These are phyloP conservation scores for Ypsolopha sequella DNA, from an alignment of 2,888 invertebrate species.

Conservation along the genomic window DNA sequence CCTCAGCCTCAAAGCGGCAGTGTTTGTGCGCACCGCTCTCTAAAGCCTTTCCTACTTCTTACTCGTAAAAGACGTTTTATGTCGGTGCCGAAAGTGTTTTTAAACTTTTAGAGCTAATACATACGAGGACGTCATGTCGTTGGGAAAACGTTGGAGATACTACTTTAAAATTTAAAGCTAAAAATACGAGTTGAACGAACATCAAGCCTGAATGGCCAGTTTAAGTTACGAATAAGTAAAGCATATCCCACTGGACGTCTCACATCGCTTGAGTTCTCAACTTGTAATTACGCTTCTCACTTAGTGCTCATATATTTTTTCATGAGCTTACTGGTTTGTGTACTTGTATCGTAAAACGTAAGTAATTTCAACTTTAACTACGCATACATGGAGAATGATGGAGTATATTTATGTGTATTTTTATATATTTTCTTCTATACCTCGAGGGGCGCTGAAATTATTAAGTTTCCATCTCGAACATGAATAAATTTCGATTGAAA, in stretches of 20 bases:
- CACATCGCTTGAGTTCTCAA: not conserved
- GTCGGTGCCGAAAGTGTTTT: conserved; percentile 28
- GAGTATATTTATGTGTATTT: conserved; percentile 9
- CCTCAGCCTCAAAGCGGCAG: conserved; percentile 24
- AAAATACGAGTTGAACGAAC: not conserved
- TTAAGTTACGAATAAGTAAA: not conserved
- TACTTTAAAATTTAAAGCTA: not conserved
- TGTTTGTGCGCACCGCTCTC: conserved; percentile 27
- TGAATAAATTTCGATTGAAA: conserved; percentile 18
- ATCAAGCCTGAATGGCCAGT: not conserved
- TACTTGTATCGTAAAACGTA: not conserved
- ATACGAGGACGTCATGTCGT: conserved; percentile 13
- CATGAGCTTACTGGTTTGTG: no score
- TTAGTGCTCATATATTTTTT: no score
- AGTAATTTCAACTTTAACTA: not conserved
- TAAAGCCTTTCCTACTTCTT: conserved; percentile 20
- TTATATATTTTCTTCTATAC: conserved; percentile 15
- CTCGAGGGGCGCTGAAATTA: conserved; percentile 18
- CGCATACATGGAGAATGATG: not conserved
- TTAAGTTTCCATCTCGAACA: conserved; percentile 18
- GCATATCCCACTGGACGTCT: not conserved
- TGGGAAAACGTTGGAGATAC: conserved; percentile 15
- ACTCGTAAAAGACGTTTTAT: conserved; percentile 17
- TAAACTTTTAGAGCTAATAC: conserved; percentile 21
- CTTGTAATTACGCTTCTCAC: no score